Evolutionary conservation across 2,888 invertebrate species (phyloP), one percentile per base, ranked within the genome.

Genomic region (Drosophila suboccidentalis): DNA sequence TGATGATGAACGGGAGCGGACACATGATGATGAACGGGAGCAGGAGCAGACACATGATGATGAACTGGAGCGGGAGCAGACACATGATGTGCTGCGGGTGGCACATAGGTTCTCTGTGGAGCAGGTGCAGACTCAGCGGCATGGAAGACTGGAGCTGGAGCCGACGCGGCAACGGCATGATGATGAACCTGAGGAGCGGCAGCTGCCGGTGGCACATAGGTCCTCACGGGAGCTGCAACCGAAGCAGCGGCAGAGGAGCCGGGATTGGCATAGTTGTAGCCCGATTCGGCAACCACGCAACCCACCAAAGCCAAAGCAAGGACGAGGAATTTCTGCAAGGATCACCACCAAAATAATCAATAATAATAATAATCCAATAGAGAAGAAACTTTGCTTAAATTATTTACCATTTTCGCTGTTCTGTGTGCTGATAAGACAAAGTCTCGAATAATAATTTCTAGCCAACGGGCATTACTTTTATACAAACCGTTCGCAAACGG

Each of bases 201-300:
- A 44, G 53, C 57, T 34, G 71, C 75, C 10, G 84, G 74, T 46
- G 83, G 74, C 53, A 76, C 82, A 55, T 83, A 82, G n/a, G 68
- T 60, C 51, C 71, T 75, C 22, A 71, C 79, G 6, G 83, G 86
- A 10, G 77, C 83, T 3, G 85, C 46, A 47, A 43, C 73, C 1
- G 75, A 75, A 17, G 78, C 75, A 61, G 78, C 75, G 9, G 51
- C 68, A 8, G 70, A 51, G 6, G 86, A 72, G 9, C 75, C 89
- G n/a, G 89, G 87, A n/a, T 73, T 74, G 4, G 47, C 57, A 65
- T 90, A 90, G 58, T 81, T 87, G 53, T 87, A 87, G 71, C 87
- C 90, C 3, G 70, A 57, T 1, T 87, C 71, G 50, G 76, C 87
- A 29, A 53, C 68, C 13, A 66, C 89, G 55, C 64, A 79, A 57